Percentiles rank a stretch among this genome's conserved stretches.
These are phyloP conservation scores for Syngnathus acus DNA, from an alignment of 2,797 vertebrate genomes.

Conservation along the genomic window DNA sequence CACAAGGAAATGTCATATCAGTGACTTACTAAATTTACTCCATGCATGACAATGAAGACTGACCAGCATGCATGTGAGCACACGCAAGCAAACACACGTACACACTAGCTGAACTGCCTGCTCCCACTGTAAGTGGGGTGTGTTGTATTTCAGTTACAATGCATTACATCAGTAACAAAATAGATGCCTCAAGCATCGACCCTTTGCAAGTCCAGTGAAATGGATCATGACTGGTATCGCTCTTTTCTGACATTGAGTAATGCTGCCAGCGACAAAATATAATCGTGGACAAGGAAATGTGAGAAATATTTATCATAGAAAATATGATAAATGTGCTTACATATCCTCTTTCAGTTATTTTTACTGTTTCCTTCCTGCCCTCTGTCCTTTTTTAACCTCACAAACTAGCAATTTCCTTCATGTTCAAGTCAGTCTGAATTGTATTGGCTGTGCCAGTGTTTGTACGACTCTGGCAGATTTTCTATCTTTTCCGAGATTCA, in stretches of 20 bases:
- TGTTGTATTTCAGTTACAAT: not conserved
- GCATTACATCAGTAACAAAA: not conserved
- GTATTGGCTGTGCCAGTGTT: too few relatives aligned
- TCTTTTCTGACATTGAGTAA: not conserved
- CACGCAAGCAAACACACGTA: not conserved
- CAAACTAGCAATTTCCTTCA: too few relatives aligned
- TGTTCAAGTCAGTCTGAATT: too few relatives aligned
- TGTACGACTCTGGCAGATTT: too few relatives aligned
- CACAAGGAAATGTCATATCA: not conserved
- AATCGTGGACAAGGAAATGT: not conserved
- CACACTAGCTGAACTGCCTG: not conserved
- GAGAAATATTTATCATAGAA: not conserved
- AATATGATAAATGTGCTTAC: not conserved
- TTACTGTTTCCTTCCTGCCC: not conserved
- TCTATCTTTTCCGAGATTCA: too few relatives aligned
- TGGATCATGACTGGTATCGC: not conserved
- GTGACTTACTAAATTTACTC: not conserved
- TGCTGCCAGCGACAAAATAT: not conserved
- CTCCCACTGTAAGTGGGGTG: not conserved
- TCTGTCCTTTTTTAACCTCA: not conserved
- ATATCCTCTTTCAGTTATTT: not conserved
- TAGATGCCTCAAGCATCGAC: not conserved
- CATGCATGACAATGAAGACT: not conserved
- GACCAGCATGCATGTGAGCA: not conserved
- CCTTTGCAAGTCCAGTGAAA: not conserved